Conservation (phyloP, 2,113 vertebrate species). For the Greenwoodochromis staneri region DNA sequence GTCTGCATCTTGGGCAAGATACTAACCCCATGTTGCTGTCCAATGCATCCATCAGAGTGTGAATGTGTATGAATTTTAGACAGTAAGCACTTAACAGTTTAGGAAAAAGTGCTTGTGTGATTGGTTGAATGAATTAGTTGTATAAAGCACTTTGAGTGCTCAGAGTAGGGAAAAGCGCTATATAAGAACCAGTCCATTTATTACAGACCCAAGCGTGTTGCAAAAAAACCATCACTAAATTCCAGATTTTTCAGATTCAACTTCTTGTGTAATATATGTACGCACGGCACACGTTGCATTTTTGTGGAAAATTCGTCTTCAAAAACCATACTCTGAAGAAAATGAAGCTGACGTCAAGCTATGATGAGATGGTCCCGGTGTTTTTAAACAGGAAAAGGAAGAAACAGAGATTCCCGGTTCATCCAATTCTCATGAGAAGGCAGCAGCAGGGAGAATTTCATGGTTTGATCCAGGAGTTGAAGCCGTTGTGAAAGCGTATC, state of each 20-base stretch:
- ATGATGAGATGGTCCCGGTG: background rate
- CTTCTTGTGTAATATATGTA: background rate
- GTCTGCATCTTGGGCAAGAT: background rate
- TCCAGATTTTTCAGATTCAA: background rate
- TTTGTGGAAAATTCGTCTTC: background rate
- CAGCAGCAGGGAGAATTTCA: background rate
- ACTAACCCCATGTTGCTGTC: background rate
- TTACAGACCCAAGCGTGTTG: background rate
- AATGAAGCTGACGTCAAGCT: background rate
- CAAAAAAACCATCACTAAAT: fast-evolving
- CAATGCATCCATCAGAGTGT: background rate
- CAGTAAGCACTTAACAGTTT: background rate
- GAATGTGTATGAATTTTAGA: background rate
- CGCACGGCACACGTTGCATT: fast-evolving
- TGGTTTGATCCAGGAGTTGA: background rate
- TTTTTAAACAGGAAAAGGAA: background rate
- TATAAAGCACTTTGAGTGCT: background rate
- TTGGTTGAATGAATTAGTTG: background rate
- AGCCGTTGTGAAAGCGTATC: background rate
- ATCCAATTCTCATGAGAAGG: background rate
- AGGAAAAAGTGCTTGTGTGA: background rate
- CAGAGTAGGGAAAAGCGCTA: fast-evolving
- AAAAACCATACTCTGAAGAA: background rate
- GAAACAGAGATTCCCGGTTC: background rate
- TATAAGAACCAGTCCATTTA: background rate